These are phyloP conservation scores for Carlito syrichta DNA, from an alignment of 2,113 vertebrate genomes.

Conservation along the genomic window DNA sequence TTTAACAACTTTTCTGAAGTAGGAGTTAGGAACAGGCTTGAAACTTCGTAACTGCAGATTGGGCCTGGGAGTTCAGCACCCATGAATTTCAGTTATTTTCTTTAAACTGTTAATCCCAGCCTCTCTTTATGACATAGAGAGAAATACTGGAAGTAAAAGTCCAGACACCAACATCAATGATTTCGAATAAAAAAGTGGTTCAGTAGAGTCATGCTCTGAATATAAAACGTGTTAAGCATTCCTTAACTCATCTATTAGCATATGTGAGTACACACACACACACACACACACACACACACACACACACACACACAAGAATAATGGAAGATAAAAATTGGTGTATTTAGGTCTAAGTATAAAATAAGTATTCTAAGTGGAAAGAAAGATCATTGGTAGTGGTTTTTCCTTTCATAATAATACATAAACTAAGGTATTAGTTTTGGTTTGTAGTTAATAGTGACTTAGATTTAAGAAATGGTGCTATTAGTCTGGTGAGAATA, in stretches of 20 bases:
- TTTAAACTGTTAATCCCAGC: background rate
- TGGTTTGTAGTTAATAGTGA: background rate
- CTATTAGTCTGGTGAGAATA: background rate
- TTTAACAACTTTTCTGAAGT: background rate
- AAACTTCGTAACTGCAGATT: background rate
- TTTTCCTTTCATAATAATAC: background rate
- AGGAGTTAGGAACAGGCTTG: background rate
- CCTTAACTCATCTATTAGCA: background rate
- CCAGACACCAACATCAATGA: background rate
- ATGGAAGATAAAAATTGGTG: background rate
- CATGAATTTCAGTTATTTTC: background rate
- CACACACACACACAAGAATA: background rate
- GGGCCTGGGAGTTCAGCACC: background rate
- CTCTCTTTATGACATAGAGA: background rate
- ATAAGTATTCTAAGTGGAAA: background rate
- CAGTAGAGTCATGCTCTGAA: background rate
- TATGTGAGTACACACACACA: accelerated
- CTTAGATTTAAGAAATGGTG: background rate
- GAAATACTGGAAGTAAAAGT: background rate
- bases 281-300: background rate
- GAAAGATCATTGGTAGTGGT: background rate
- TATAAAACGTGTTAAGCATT: background rate
- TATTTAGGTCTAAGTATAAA: background rate
- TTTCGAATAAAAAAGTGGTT: background rate
- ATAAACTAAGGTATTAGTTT: background rate